Percentiles rank a stretch among this genome's conserved stretches.
Conservation (phyloP, 2,113 vertebrate species). For the Albula glossodonta region DNA sequence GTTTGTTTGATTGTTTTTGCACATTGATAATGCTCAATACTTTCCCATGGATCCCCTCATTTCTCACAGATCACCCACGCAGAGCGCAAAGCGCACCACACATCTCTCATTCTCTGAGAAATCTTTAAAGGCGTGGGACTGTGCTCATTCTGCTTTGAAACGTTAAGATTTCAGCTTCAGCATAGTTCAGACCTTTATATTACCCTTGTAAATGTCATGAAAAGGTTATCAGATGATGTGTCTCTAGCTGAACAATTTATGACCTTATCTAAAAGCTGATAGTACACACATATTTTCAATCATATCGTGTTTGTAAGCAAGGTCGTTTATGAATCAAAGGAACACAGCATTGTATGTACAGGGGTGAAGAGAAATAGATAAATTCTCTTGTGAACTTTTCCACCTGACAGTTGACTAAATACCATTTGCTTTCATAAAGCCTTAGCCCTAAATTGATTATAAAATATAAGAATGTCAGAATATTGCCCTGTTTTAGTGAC, state of each 20-base stretch:
- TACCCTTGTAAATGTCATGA: background rate
- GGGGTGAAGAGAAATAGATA: background rate
- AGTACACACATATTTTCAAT: background rate
- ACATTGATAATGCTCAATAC: background rate
- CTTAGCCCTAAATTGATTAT: background rate
- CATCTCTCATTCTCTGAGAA: background rate
- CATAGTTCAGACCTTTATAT: background rate
- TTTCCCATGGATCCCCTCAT: background rate
- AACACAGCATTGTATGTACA: background rate
- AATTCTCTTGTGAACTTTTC: background rate
- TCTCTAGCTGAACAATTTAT: background rate
- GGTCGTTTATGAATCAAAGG: background rate
- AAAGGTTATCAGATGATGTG: background rate
- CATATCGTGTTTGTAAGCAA: background rate
- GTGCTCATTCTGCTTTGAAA: background rate
- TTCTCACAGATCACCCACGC: background rate
- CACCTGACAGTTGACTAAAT: background rate
- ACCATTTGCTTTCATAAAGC: background rate
- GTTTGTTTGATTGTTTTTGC: background rate
- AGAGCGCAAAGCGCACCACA: background rate
- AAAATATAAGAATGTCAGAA: background rate
- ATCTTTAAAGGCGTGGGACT: background rate
- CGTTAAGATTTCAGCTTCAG: background rate
- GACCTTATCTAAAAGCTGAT: background rate
- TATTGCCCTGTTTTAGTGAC: background rate